These are phyloP conservation scores for Noctua comes DNA, from an alignment of 2,888 invertebrate species.

Conservation along the genomic window DNA sequence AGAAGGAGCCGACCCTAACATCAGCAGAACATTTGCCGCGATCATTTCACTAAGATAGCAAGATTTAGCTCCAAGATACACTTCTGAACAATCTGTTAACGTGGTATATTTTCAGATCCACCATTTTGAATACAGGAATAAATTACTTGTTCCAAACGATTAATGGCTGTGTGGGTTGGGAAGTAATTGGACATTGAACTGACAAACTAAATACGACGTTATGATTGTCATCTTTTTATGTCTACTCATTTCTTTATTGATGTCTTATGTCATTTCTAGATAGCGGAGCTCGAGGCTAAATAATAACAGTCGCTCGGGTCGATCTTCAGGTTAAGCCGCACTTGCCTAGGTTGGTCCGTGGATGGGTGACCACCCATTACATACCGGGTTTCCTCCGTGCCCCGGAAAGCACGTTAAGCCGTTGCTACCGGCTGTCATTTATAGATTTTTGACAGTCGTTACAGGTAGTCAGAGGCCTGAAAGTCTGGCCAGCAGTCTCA, in stretches of 20 bases:
- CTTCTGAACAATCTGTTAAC: slow-evolving; percentile 61
- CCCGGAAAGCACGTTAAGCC: too few species aligned
- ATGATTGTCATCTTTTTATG: slow-evolving; percentile 16
- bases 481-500: too few species aligned
- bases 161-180: slow-evolving; percentile 24
- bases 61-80: slow-evolving; percentile 61
- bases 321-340: too few species aligned
- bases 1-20: slow-evolving; percentile 49
- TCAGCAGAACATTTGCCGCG: slow-evolving; percentile 38
- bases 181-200: slow-evolving; percentile 54
- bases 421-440: too few species aligned
- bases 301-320: too few species aligned
- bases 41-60: slow-evolving; percentile 63
- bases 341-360: too few species aligned
- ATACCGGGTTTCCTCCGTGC: too few species aligned
- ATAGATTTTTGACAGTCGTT: too few species aligned
- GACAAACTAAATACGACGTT: slow-evolving; percentile 38
- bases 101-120: slow-evolving; percentile 56
- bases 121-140: slow-evolving; percentile 50
- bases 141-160: slow-evolving; percentile 45
- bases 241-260: slow-evolving; percentile 11
- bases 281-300: too few species aligned
- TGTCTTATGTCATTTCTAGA: background rate
- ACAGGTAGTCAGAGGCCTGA: too few species aligned
- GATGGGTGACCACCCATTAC: too few species aligned